Base-by-base conservation (phyloP, 2,888 invertebrate genomes). In the Xylophagus ater region DNA sequence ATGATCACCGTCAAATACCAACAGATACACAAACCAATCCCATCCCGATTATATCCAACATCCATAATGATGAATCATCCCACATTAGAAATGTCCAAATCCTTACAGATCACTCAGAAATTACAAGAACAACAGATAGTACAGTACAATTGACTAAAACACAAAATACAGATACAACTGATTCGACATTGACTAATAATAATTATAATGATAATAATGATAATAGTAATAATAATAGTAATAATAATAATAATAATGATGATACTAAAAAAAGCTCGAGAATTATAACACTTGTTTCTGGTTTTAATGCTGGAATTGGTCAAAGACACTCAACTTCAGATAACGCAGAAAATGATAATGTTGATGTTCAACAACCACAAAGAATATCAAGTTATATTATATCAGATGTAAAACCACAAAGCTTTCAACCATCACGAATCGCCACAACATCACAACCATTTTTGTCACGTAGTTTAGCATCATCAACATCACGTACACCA, bases 371-470 rank as follows among this genome's bases (percentile, higher is more conserved):
- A n/a, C 53, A 51, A 39, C 46, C 50, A 7, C 55, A 56, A 21
- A 55, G 56, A 24, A 56, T 64, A 21, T 54, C 56, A 40, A 58
- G 47, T 37, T 65, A 52, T 40, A 52, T 65, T 4, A 46, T 58
- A 3, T 62, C 69, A 47, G 65, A 65, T 34, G 48, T 57, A 3
- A 53, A 55, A 54, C 63, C 63, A 29, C 62, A 67, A 55, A 68
- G 67, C 50, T 69, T 69, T 52, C 55, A 55, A 35, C 53, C 59
- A 51, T 64, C 50, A 3, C 24, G 29, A n/a, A 9, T 21, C 5
- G 13, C 38, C 44, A 52, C 60, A 48, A 56, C 53, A 31, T 14
- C 40, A 12, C 21, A n/a, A 9, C 17, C 32, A 8, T 9, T 25
- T 1, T 15, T 33, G 12, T 12, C 28, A 9, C 14, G 19, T 9